Evolutionary conservation across 2,797 vertebrate species (phyloP), one percentile per base, ranked within the genome.

Genomic region (Tolypeutes matacus): DNA sequence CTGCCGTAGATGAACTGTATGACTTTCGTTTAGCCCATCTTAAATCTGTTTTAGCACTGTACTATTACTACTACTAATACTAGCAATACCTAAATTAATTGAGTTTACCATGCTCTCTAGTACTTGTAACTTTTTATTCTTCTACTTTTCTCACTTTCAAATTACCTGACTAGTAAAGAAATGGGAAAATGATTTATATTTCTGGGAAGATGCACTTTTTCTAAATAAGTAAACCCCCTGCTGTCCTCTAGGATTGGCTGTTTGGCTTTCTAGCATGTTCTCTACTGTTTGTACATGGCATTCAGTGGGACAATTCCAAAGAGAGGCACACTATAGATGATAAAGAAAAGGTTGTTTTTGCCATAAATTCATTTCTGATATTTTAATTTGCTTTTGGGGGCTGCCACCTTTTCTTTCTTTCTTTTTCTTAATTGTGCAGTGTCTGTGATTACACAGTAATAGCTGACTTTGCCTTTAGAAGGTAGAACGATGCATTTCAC

Each of bases 381-480:
- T 36, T 83, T 92, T 81, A 69, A 46, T 86, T 96, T 86, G 31
- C 56, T 73, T 94, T 95, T 3, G 46, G 91, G 2, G 91, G 51
- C 70, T 85, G 39, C 21, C 7, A 64, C 39, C 29, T 23, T 58
- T 86, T 46, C 58, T 81, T 65, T 42, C 58, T 76, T 82, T 83
- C 49, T 58, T 60, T 92, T 81, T 88, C 49, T 27, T 46, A 77
- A 39, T 60, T 31, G 5, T 96, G 70, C 34, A 88, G 7, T 85
- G 70, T 69, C 81, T 73, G 42, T 75, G 83, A 81, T 88, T 94
- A 87, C 53, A 58, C 13, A 23, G 29, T 77, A 94, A 77, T 86
- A 95, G 25, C 53, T 89, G 91, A 86, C 85, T 91, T 96, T 96
- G 77, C 56, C 39, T 86, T 93, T 92, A 95, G 82, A 91, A 94